Conservation (phyloP, 2,888 invertebrate genomes). For the Homarus gammarus region DNA sequence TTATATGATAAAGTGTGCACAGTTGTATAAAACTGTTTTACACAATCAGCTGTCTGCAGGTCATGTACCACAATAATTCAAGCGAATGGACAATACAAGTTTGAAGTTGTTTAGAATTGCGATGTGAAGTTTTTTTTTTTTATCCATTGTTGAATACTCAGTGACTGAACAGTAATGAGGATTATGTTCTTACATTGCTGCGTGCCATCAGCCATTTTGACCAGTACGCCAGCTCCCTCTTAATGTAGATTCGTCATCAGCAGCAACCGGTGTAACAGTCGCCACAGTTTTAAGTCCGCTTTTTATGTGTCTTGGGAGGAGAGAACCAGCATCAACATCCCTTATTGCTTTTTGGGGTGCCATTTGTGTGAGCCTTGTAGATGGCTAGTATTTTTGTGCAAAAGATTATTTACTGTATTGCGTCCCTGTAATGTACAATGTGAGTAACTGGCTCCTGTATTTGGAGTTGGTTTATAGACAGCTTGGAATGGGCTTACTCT, state of each 20-base stretch:
- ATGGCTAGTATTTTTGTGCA: slow-evolving; percentile 36
- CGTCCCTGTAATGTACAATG: slow-evolving; percentile 14
- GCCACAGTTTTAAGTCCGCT: slow-evolving; percentile 20
- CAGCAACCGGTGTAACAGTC: slow-evolving; percentile 22
- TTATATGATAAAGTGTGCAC: background rate
- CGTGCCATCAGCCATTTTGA: slow-evolving; percentile 36
- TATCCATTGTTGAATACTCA: background rate
- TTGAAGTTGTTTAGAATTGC: background rate
- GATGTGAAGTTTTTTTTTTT: background rate
- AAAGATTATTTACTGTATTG: background rate
- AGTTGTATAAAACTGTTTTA: background rate
- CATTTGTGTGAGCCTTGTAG: slow-evolving; percentile 49
- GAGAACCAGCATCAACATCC: slow-evolving; percentile 25
- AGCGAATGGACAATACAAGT: background rate
- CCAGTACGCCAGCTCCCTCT: slow-evolving; percentile 55
- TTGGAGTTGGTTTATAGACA: slow-evolving; percentile 20
- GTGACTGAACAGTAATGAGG: background rate
- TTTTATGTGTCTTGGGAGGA: slow-evolving; percentile 23
- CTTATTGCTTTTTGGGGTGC: slow-evolving; percentile 35
- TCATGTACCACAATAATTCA: background rate
- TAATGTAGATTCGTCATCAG: slow-evolving; percentile 25
- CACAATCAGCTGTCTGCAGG: background rate
- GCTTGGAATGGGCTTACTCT: slow-evolving; percentile 36
- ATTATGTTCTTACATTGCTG: background rate
- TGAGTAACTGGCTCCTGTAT: slow-evolving; percentile 19